Evolutionary conservation across 1,140 invertebrate species (phyloP).

Genomic region (Drosophila repleta): DNA sequence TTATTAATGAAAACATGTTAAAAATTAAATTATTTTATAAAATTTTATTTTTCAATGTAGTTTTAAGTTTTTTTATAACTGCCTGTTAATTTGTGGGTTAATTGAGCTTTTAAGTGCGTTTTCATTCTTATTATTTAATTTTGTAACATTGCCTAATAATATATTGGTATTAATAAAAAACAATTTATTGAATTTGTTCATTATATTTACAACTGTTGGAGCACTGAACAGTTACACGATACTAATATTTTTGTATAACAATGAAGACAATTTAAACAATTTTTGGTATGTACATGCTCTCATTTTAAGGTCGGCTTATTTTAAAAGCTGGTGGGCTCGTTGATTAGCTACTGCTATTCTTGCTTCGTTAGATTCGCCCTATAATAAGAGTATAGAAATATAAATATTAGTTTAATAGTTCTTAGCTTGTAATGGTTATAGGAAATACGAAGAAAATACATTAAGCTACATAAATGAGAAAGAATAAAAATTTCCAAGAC

Average conservation of each 20-base stretch:
- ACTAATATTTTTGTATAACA: slow-evolving; percentile 15
- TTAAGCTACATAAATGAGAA: too few relatives aligned
- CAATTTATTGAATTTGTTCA: background rate
- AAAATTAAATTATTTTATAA: too few relatives aligned
- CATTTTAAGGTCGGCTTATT: slow-evolving; percentile 84
- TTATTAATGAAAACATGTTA: too few relatives aligned
- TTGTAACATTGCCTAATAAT: slow-evolving; percentile 9
- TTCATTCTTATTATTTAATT: slow-evolving; percentile 1
- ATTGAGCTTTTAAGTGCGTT: background rate
- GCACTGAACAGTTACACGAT: slow-evolving; percentile 52
- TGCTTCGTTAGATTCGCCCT: slow-evolving; percentile 90
- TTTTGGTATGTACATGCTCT: slow-evolving; percentile 38
- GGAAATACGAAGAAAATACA: too few relatives aligned
- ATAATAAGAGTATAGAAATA: slow-evolving; percentile 23
- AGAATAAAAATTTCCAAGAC: too few relatives aligned
- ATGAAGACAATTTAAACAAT: slow-evolving; percentile 18
- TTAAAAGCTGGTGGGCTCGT: slow-evolving; percentile 92
- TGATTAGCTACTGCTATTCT: slow-evolving; percentile 94
- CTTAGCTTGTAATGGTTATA: too few relatives aligned
- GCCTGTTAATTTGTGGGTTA: too few relatives aligned
- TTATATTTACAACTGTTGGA: slow-evolving; percentile 49
- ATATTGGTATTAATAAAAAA: slow-evolving; percentile 8
- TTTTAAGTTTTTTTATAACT: too few relatives aligned
- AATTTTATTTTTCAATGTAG: too few relatives aligned
- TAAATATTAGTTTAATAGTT: slow-evolving; percentile 10